phyloP scores from a whole-genome alignment of 1,140 invertebrate genomes.

The Diorhabda elongata region DNA sequence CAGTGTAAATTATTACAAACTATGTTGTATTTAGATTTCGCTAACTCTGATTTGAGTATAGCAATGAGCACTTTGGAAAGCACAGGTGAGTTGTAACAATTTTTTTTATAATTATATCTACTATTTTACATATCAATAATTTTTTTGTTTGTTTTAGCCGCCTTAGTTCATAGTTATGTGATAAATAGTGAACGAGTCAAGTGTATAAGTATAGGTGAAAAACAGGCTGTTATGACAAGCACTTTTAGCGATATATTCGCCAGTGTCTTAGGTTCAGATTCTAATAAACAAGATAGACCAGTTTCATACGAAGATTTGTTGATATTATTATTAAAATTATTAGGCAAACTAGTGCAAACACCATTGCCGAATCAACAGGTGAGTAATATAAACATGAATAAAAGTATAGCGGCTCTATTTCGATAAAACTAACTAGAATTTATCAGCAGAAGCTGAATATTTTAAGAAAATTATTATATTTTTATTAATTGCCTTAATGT shows the following conservation, averaged over 20 bases:
- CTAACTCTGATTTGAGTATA: slow-evolving; percentile 65
- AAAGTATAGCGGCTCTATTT: background rate
- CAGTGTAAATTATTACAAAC: slow-evolving; percentile 70
- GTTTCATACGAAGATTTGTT: slow-evolving; percentile 65
- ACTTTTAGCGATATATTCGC: slow-evolving; percentile 66
- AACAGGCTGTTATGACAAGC: slow-evolving; percentile 39
- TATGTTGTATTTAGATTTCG: slow-evolving; percentile 62
- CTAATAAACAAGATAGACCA: slow-evolving; percentile 53
- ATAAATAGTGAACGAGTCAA: slow-evolving; percentile 56
- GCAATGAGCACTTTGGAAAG: slow-evolving; percentile 72
- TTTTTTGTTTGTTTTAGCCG: slow-evolving; percentile 41
- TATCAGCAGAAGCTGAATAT: background rate
- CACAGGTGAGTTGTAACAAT: slow-evolving; percentile 51
- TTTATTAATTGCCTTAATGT: background rate
- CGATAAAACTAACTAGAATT: background rate
- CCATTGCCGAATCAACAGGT: slow-evolving; percentile 50
- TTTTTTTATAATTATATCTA: slow-evolving; percentile 40
- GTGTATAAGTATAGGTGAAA: slow-evolving; percentile 48
- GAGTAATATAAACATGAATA: slow-evolving; percentile 10
- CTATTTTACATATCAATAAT: slow-evolving; percentile 54
- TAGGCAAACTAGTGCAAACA: slow-evolving; percentile 65
- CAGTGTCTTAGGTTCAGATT: slow-evolving; percentile 60
- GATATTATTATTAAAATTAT: slow-evolving; percentile 62
- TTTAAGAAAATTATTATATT: slow-evolving; percentile 1
- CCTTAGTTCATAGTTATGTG: slow-evolving; percentile 58